Base-by-base conservation (phyloP, 2,888 invertebrate species). In the Euplagia quadripunctaria region DNA sequence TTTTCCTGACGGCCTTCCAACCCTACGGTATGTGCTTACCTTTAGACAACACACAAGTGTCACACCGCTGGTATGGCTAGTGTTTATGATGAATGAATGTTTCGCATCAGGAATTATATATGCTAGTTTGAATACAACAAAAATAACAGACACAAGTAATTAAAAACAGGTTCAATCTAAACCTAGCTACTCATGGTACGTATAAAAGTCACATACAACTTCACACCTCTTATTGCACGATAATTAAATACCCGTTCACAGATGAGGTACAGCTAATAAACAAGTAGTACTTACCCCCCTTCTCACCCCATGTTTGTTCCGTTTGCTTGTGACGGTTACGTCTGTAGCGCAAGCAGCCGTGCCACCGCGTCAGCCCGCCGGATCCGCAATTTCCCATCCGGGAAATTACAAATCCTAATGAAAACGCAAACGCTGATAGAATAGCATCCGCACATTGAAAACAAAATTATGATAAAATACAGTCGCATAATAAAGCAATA, bases 381-480 rank as follows among this genome's bases (percentile, higher is more conserved):
- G 86, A 83, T 84, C 74, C 78, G 83, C 91, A 91, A 94, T 93
- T 92, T 94, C 93, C 93, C 89, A 89, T 82, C 88, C 86, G 91
- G 93, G 92, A 93, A 93, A 93, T 93, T 92, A 91, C 87, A 81
- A 86, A 85, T 85, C 87, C 86, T 91, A 91, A 93, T 92, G 92
- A 91, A 91, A 90, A 89, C 87, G 87, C 87, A 86, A 88, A 87
- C 82, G 86, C 83, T 84, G 86, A 87, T 87, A 87, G 78, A 80
- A 85, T 79, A 77, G 83, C 79, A 78, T 85, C 84, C 79, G 77
- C 78, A 83, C 83, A 85, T 85, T 85, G 82, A 83, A 88, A 91
- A 84, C 82, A 80, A 76, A 61, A 64, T 79, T 85, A 77, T 78
- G 70, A 66, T 63, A 72, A 76, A 78, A 75, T 72, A 74, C 64